These are phyloP conservation scores for Perithous albicinctus DNA, from an alignment of 2,888 invertebrate species.

Conservation along the genomic window DNA sequence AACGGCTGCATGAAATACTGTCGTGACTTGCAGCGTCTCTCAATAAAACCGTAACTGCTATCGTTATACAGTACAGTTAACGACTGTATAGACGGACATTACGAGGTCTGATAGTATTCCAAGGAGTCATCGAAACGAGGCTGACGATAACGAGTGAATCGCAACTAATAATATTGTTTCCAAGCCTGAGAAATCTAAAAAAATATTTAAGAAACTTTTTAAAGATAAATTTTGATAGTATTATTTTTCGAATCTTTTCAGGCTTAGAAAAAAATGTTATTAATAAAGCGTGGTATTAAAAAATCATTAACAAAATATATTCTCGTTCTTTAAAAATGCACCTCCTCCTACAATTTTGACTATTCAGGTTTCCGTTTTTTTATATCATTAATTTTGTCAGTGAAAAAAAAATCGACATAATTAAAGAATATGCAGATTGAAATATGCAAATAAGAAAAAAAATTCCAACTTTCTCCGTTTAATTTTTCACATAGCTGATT, in stretches of 20 bases:
- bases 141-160: neutral
- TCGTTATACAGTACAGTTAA: neutral
- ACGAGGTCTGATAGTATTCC: neutral
- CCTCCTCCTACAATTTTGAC: too few relatives aligned
- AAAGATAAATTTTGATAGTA: neutral
- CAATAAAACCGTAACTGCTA: neutral
- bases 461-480: too few relatives aligned
- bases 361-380: too few relatives aligned
- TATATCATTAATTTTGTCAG: too few relatives aligned
- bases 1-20: neutral
- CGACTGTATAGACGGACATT: neutral
- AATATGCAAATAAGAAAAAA: too few relatives aligned
- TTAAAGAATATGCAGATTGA: neutral
- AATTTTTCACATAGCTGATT: too few relatives aligned
- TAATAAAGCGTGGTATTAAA: too few relatives aligned
- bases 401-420: too few relatives aligned
- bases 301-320: too few relatives aligned
- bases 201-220: neutral
- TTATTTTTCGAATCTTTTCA: neutral
- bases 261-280: too few relatives aligned
- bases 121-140: neutral
- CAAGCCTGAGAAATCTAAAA: neutral
- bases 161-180: neutral
- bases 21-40: neutral
- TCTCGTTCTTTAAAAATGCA: too few relatives aligned